phyloP scores from a whole-genome alignment of 2,113 vertebrate species.

The Grantiella picta region DNA sequence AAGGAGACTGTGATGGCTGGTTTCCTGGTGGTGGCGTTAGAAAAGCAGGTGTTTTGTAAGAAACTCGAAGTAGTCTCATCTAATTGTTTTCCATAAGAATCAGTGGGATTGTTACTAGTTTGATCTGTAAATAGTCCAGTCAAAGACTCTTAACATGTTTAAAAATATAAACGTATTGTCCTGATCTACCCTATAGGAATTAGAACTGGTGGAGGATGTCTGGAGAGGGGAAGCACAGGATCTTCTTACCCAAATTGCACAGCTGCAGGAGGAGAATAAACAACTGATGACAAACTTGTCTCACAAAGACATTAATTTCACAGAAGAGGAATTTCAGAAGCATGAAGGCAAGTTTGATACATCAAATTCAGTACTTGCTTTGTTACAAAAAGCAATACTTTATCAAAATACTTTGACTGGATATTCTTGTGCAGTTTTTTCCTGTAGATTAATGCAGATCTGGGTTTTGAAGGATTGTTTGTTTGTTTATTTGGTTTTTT shows the following conservation, averaged over 20 bases:
- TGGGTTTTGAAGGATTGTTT: not conserved
- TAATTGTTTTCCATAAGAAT: not conserved
- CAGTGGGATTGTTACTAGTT: not conserved
- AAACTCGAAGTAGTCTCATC: not conserved
- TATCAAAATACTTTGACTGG: not conserved
- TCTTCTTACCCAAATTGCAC: constrained; percentile 86
- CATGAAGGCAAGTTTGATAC: constrained; percentile 80
- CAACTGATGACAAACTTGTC: constrained; percentile 82
- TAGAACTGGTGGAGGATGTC: constrained; percentile 90
- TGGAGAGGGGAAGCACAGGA: constrained; percentile 93
- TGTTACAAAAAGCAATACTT: not conserved
- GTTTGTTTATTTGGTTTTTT: not conserved
- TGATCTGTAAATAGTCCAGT: not conserved
- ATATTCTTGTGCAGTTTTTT: not conserved
- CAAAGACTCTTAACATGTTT: not conserved
- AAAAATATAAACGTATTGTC: not conserved
- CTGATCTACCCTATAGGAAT: constrained; percentile 72
- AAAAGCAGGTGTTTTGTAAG: not conserved
- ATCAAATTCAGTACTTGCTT: constrained; percentile 28
- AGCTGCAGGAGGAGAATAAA: constrained; percentile 89
- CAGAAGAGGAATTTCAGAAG: constrained; percentile 87
- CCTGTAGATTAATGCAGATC: not conserved
- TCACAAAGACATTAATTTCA: constrained; percentile 76
- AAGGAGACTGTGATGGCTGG: not conserved
- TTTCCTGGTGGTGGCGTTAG: not conserved